Evolutionary conservation across 2,888 invertebrate species (phyloP).

Genomic region (Helleia helle): DNA sequence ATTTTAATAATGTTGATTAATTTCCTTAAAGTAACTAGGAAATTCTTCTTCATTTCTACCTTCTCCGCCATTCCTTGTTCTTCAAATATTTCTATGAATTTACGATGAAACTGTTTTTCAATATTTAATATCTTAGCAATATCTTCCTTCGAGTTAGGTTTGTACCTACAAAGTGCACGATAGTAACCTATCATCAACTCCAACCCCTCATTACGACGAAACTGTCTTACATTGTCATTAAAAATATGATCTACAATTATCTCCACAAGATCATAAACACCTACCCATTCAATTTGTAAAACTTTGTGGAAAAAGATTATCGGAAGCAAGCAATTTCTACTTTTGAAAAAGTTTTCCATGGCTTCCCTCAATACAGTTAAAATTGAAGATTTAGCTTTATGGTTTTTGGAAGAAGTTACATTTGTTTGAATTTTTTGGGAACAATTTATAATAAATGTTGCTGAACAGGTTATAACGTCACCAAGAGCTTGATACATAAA

Average conservation of each 20-base stretch:
- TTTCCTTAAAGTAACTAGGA: constrained; percentile 66
- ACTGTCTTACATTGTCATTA: constrained; percentile 74
- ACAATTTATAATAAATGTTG: constrained; percentile 77
- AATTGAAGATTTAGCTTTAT: constrained; percentile 43
- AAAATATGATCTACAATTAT: constrained; percentile 76
- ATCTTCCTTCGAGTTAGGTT: constrained; percentile 40
- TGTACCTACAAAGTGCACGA: constrained; percentile 68
- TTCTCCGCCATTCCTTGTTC: constrained; percentile 40
- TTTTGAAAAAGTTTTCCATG: constrained; percentile 74
- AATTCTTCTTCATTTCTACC: constrained; percentile 71
- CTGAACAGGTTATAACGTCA: constrained; percentile 76
- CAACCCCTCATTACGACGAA: constrained; percentile 78
- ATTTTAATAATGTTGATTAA: constrained; percentile 67
- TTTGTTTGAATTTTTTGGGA: constrained; percentile 63
- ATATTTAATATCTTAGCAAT: constrained; percentile 44
- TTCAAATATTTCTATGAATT: constrained; percentile 48
- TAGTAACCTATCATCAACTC: constrained; percentile 79
- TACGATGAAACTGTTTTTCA: constrained; percentile 60
- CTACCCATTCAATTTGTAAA: constrained; percentile 78
- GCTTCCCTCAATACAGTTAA: constrained; percentile 66
- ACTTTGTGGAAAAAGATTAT: constrained; percentile 78
- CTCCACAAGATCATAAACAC: constrained; percentile 74
- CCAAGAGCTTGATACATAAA: constrained; percentile 79
- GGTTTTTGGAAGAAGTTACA: constrained; percentile 36
- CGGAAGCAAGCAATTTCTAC: constrained; percentile 77